phyloP scores from a whole-genome alignment of 2,888 invertebrate genomes.

The Lydus trimaculatus region DNA sequence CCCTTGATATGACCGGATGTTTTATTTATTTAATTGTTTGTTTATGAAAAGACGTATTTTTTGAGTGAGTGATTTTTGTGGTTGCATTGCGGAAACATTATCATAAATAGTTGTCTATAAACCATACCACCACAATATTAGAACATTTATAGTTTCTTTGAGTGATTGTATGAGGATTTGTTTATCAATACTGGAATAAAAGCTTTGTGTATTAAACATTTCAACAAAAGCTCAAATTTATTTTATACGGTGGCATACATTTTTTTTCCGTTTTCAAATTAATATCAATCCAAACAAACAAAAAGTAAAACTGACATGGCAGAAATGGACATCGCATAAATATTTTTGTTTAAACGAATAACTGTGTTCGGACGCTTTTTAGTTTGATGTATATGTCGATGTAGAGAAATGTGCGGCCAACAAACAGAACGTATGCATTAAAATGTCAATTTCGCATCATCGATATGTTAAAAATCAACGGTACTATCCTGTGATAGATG shows the following conservation, averaged over 20 bases:
- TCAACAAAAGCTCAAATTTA: too few species aligned
- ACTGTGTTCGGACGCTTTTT: conserved; percentile 25
- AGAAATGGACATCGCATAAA: conserved; percentile 20
- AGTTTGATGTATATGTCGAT: conserved; percentile 18
- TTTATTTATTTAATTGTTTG: conserved; percentile 59
- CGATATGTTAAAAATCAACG: conserved; percentile 30
- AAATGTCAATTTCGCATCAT: conserved; percentile 41
- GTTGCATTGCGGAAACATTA: conserved; percentile 50
- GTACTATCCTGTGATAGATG: conserved; percentile 11
- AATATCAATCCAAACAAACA: conserved; percentile 2
- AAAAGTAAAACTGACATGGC: not conserved
- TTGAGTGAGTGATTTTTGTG: conserved; percentile 50
- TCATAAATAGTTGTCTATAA: conserved; percentile 39
- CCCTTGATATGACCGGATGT: conserved; percentile 50
- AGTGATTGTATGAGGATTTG: conserved; percentile 10
- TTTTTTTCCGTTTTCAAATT: not conserved
- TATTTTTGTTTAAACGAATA: conserved; percentile 33
- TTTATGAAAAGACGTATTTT: conserved; percentile 50
- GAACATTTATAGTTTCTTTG: conserved; percentile 22
- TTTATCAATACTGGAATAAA: not conserved
- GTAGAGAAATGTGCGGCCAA: conserved; percentile 17
- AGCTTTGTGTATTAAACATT: not conserved
- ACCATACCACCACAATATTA: too few species aligned
- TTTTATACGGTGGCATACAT: not conserved
- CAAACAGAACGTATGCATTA: conserved; percentile 37